Evolutionary conservation across 2,888 invertebrate species (phyloP), one percentile per base, ranked within the genome.

Genomic region (Eilema sororculum): DNA sequence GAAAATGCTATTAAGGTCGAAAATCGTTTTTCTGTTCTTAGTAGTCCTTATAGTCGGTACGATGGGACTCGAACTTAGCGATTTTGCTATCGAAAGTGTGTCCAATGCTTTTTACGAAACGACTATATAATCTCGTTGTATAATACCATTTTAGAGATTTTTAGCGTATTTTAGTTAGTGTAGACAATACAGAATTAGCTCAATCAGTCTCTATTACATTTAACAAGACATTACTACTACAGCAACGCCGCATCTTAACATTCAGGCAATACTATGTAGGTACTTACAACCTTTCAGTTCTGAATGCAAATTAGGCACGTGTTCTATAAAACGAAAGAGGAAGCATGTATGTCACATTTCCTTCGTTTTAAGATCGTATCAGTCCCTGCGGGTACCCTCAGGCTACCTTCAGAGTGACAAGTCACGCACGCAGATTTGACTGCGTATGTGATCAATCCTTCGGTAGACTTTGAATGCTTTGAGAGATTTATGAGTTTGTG

Each of bases 331-430:
- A 63, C 41, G 37, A 58, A 57, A 41, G 30, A 30, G 65, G 63
- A 41, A 59, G 41, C 28, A 30, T 56, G 59, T 62, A 67, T 67
- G 63, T 67, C 62, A 33, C 70, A 28, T 64, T 69, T 25, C 58
- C 63, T 70, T 46, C 57, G 66, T 70, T 69, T 30, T 28, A 67
- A 76, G 79, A 76, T 78, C 72, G 71, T 78, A 81, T 78, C 79
- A 72, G 67, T 73, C 68, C 79, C 76, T 65, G 69, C 63, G 73
- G 74, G 72, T 71, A 71, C 72, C 76, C 72, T 69, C 61, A 52
- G 78, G 79, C 67, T 41, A 59, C 64, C 69, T 65, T 69, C 61
- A 22, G 56, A 67, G 69, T 76, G 79, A 79, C 79, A 74, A 68
- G 81, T 79, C 79, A 79, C 81, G 79, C 58, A 63, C 63, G 65